Conservation (phyloP, 2,888 invertebrate species). For the Synergus itoensis region DNA sequence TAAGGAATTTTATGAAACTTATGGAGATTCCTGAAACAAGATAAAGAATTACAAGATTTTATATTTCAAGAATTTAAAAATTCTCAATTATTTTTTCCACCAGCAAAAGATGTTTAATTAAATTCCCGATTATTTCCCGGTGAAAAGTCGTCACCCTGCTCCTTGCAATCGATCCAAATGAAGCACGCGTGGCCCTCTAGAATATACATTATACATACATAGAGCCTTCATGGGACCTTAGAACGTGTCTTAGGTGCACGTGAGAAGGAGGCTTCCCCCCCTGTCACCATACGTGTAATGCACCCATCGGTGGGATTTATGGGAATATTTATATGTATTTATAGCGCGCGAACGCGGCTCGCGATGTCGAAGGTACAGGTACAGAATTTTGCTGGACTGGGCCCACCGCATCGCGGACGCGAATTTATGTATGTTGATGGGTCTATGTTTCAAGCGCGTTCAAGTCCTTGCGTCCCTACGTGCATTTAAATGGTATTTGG, state of each 20-base stretch:
- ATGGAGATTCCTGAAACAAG: too few species aligned
- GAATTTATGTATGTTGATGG: constrained; percentile 56
- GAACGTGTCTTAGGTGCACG: constrained; percentile 15
- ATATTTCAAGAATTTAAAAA: too few species aligned
- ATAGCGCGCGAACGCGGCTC: constrained; percentile 59
- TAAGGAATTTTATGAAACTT: too few species aligned
- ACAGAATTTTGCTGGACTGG: constrained; percentile 53
- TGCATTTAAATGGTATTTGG: constrained; percentile 51
- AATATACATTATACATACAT: neutral
- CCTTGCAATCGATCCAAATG: neutral
- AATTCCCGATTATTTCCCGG: too few species aligned
- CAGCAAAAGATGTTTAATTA: too few species aligned
- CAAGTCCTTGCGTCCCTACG: constrained; percentile 18
- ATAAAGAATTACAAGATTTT: too few species aligned
- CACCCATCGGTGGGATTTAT: constrained; percentile 66
- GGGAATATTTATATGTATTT: constrained; percentile 71
- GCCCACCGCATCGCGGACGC: constrained; percentile 53
- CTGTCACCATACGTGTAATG: constrained; percentile 60
- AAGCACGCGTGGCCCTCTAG: neutral
- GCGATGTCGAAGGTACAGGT: constrained; percentile 53
- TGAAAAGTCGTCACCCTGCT: too few species aligned
- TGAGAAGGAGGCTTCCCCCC: constrained; percentile 18
- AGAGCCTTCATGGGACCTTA: neutral
- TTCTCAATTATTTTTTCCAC: too few species aligned
- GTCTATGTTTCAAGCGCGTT: constrained; percentile 45